These are phyloP conservation scores for Thysanoteuthis rhombus DNA, from an alignment of 2,888 invertebrate genomes.

Conservation along the genomic window DNA sequence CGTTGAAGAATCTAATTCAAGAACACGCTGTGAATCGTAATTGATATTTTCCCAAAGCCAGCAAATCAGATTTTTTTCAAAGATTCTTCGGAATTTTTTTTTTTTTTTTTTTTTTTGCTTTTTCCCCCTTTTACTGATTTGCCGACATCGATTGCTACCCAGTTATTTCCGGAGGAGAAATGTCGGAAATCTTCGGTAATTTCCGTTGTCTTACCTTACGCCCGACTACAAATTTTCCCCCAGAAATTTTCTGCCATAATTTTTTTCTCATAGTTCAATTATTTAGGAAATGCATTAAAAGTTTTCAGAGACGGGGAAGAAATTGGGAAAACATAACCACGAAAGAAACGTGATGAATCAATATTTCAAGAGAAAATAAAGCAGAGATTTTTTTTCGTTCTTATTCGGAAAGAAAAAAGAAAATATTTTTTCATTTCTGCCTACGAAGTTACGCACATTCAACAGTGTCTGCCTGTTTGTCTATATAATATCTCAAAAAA, in stretches of 20 bases:
- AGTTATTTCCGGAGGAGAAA: not conserved
- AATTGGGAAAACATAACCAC: not conserved
- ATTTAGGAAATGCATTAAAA: constrained; percentile 12
- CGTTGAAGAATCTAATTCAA: not conserved
- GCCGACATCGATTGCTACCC: not conserved
- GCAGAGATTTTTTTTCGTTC: not conserved
- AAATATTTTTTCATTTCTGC: too few species aligned
- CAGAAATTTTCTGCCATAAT: not conserved
- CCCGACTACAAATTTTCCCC: not conserved
- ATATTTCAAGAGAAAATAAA: not conserved
- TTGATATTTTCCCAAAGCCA: not conserved
- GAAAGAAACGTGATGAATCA: not conserved
- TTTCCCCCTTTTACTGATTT: too few species aligned
- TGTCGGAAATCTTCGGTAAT: not conserved
- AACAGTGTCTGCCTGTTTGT: too few species aligned
- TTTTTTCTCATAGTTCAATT: not conserved
- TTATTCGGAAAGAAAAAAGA: not conserved
- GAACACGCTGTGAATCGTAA: not conserved
- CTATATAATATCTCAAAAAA: too few species aligned
- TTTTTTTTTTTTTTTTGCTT: too few species aligned
- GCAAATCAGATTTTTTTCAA: not conserved
- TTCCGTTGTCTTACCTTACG: not conserved
- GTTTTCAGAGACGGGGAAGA: not conserved
- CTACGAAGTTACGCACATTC: too few species aligned
- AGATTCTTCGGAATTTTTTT: not conserved